These are phyloP conservation scores for Andrena hattorfiana DNA, from an alignment of 2,888 invertebrate species.

Conservation along the genomic window DNA sequence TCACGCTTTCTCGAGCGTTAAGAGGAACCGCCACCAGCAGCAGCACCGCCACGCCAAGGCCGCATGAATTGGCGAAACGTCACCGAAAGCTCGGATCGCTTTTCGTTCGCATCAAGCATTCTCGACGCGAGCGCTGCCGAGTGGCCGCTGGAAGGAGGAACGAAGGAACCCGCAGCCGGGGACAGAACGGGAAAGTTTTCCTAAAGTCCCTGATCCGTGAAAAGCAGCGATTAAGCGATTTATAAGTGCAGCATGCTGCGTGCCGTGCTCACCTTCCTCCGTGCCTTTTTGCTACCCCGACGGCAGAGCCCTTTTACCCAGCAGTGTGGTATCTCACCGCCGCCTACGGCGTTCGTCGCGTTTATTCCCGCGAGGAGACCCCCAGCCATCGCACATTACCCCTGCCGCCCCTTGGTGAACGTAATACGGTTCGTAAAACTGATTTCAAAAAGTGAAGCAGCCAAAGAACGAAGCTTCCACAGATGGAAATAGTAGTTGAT, in stretches of 20 bases:
- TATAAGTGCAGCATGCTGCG: constrained; percentile 69
- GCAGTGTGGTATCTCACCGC: constrained; percentile 21
- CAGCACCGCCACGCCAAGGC: constrained; percentile 14
- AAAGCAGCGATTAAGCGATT: constrained; percentile 82
- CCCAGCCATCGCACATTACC: constrained; percentile 39
- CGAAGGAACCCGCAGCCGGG: constrained; percentile 3
- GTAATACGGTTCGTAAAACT: constrained; percentile 21
- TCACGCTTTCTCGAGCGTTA: constrained; percentile 59
- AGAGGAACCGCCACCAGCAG: constrained; percentile 32
- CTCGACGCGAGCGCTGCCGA: constrained; percentile 64
- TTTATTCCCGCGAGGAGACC: constrained; percentile 55
- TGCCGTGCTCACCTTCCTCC: constrained; percentile 24
- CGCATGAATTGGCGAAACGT: constrained; percentile 28
- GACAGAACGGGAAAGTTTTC: constrained; percentile 48
- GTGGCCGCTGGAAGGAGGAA: constrained; percentile 31
- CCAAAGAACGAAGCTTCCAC: neutral
- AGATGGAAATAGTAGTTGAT: neutral
- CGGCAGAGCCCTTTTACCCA: constrained; percentile 38
- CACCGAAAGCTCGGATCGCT: constrained; percentile 59
- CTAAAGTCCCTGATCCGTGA: constrained; percentile 79
- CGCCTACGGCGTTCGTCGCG: constrained; percentile 47
- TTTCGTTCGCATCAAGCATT: constrained; percentile 75
- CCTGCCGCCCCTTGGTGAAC: constrained; percentile 19
- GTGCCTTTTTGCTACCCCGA: constrained; percentile 8
- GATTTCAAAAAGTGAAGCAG: constrained; percentile 1